Base-by-base conservation (phyloP, 1,140 invertebrate genomes). In the Temnothorax curvispinosus region DNA sequence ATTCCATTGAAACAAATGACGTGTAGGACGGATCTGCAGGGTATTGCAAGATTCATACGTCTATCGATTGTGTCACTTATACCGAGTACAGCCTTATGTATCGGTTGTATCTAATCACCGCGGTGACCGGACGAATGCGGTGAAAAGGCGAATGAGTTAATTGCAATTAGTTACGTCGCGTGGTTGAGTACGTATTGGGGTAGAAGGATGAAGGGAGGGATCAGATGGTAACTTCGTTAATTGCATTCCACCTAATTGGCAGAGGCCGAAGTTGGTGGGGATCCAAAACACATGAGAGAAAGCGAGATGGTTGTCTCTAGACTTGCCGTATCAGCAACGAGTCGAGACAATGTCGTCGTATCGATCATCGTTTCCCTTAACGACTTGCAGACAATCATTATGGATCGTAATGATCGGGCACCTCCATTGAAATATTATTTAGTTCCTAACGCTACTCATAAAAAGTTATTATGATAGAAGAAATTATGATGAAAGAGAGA, bases 161-260 rank as follows among this genome's bases (percentile, higher is more conserved):
- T 88, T 80, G 62, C 69, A 88, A 88, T 87, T 78, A 88, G 58
- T 76, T 60, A 21, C 84, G 35, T 81, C 35, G 44, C 41, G 62
- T 41, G 62, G 44, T 47, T 58, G 44, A 47, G 21, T 74, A 87
- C 67, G 85, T 67, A 60, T 11, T 18, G 18, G n/a, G 50, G 41
- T 69, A 32, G 50, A 56, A 81, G 44, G 56, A 38, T 38, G 54
- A 50, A 50, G 35, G 21, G 52, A 62, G 62, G 50, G 67, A 56
- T 65, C 52, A 84, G 65, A 89, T 47, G 52, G 86, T 67, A 85
- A 87, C 67, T 85, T 88, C 35, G 86, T 89, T 89, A 89, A 89
- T 87, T 74, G 80, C 87, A 80, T 89, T 87, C 69, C 86, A 87
- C 35, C 81, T 88, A 88, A 89, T 89, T 89, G 88, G 44, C 74